A percentile compares a stretch with the other conserved stretches of the same genome.
Evolutionary conservation across 2,888 invertebrate genomes (phyloP).

Genomic region (Drepana falcataria): DNA sequence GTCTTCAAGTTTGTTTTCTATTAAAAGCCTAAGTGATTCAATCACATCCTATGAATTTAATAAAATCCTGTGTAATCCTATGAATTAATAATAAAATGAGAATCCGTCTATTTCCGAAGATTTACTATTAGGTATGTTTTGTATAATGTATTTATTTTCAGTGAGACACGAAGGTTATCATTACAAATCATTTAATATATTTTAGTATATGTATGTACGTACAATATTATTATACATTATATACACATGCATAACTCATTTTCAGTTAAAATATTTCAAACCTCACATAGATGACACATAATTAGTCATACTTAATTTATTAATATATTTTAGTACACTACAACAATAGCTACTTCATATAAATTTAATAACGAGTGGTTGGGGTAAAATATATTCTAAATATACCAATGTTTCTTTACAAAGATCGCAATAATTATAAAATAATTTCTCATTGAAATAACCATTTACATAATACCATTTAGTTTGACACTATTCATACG

Average conservation of each 20-base stretch:
- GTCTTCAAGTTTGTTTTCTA: too few species aligned
- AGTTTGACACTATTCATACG: constrained; percentile 71
- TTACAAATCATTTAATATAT: constrained; percentile 61
- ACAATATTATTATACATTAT: constrained; percentile 66
- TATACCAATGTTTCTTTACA: constrained; percentile 20
- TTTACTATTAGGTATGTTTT: too few species aligned
- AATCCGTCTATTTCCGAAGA: too few species aligned
- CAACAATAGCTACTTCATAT: constrained; percentile 19
- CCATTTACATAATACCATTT: constrained; percentile 46
- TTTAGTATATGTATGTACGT: constrained; percentile 56
- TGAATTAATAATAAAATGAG: too few species aligned
- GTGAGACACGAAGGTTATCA: constrained; percentile 19
- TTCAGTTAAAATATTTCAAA: constrained; percentile 18
- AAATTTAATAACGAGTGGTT: constrained; percentile 26
- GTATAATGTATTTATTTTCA: not conserved
- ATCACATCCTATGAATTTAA: too few species aligned
- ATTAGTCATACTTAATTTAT: constrained; percentile 17
- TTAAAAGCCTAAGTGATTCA: too few species aligned
- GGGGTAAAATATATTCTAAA: constrained; percentile 28
- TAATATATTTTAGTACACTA: constrained; percentile 13
- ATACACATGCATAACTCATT: constrained; percentile 46
- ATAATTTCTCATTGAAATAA: constrained; percentile 20
- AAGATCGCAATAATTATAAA: constrained; percentile 18
- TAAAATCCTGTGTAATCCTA: too few species aligned
- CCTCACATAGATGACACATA: constrained; percentile 5